Conservation (phyloP, 2,113 vertebrate species). For the Prochilodus magdalenae region DNA sequence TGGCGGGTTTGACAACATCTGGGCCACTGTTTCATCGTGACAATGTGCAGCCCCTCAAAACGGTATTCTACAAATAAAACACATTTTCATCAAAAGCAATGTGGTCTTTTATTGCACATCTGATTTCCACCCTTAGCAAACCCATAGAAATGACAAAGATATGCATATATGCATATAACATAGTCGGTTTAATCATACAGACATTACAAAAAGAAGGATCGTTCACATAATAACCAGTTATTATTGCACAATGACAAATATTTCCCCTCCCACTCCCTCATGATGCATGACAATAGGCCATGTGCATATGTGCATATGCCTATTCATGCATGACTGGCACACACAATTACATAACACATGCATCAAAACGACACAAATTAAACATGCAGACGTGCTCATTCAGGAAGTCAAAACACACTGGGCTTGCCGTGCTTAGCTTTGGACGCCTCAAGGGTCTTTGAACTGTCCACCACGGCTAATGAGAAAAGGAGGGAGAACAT, state of each 20-base stretch:
- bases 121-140: neutral
- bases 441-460: conserved; percentile 1
- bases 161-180: neutral
- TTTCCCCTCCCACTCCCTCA: neutral
- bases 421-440: neutral
- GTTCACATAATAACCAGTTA: neutral
- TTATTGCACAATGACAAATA: neutral
- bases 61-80: neutral
- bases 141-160: conserved; percentile 1
- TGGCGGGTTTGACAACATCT: conserved; percentile 51
- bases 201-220: neutral
- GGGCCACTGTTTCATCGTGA: neutral
- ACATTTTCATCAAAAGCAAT: conserved; percentile 3
- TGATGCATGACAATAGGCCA: neutral
- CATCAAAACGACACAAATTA: conserved; percentile 3
- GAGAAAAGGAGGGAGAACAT: neutral
- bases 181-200: neutral
- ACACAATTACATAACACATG: conserved; percentile 21
- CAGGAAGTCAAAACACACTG: neutral
- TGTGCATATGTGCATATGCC: neutral
- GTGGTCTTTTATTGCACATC: conserved; percentile 9
- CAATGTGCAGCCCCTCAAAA: neutral
- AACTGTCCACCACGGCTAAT: neutral
- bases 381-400: conserved; percentile 9
- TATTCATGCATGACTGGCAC: conserved; percentile 3